phyloP scores from a whole-genome alignment of 2,113 vertebrate species.

The Charina bottae region DNA sequence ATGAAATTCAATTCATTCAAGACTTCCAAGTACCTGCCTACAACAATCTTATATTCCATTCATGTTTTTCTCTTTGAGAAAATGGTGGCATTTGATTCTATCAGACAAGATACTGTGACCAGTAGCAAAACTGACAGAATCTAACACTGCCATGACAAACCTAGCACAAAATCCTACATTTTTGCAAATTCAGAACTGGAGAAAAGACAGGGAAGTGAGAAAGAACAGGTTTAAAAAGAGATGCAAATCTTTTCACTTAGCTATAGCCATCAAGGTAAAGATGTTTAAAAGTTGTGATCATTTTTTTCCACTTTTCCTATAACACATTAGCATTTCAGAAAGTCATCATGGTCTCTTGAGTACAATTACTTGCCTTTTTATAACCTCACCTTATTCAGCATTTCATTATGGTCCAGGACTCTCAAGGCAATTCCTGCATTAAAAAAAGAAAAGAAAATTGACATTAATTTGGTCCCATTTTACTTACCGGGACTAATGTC shows the following conservation, averaged over 20 bases:
- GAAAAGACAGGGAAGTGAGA: background rate
- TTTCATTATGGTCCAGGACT: constrained; percentile 41
- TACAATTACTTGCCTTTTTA: constrained; percentile 64
- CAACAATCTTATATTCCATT: constrained; percentile 57
- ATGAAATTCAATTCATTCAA: constrained; percentile 40
- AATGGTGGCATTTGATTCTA: constrained; percentile 44
- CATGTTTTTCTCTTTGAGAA: constrained; percentile 49
- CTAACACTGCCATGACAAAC: constrained; percentile 47
- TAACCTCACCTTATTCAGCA: constrained; percentile 65
- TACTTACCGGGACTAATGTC: constrained; percentile 46
- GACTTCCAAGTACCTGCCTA: constrained; percentile 48
- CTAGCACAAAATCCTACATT: constrained; percentile 56
- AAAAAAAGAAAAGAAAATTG: constrained; percentile 41
- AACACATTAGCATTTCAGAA: constrained; percentile 60
- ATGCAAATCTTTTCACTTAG: constrained; percentile 45
- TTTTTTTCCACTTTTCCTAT: constrained; percentile 47
- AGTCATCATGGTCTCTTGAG: constrained; percentile 63
- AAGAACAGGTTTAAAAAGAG: background rate
- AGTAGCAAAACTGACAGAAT: constrained; percentile 61
- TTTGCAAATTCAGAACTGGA: constrained; percentile 51
- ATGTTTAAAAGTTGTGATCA: constrained; percentile 36
- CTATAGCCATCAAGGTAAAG: constrained; percentile 50
- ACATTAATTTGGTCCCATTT: constrained; percentile 36
- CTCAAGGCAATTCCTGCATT: constrained; percentile 60
- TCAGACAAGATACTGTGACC: constrained; percentile 57